A percentile compares a stretch with the other conserved stretches of the same genome.
phyloP scores from a whole-genome alignment of 2,113 vertebrate genomes.

The Dendropsophus ebraccatus region DNA sequence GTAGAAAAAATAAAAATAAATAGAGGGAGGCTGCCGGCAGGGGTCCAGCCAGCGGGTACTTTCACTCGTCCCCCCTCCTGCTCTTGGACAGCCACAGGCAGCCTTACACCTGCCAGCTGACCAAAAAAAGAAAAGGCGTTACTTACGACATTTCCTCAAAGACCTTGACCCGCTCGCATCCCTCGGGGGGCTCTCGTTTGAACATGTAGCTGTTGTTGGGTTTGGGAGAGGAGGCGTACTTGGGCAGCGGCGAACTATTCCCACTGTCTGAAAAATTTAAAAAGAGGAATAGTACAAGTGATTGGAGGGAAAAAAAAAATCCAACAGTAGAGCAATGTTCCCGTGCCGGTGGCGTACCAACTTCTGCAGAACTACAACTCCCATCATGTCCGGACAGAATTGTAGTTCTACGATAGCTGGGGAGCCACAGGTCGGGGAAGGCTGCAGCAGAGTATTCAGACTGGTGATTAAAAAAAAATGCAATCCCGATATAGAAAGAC shows the following conservation, averaged over 20 bases:
- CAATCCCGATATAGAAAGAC: no score
- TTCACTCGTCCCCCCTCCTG: background rate
- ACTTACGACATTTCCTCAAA: constrained; percentile 98
- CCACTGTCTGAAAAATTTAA: constrained; percentile 89
- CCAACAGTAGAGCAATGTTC: no score
- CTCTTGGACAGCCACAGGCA: constrained; percentile 45
- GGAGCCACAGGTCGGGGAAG: no score
- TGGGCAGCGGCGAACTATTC: constrained; percentile 94
- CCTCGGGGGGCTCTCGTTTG: constrained; percentile 97
- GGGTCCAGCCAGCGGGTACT: background rate
- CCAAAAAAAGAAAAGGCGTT: constrained; percentile 71
- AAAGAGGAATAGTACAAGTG: constrained; percentile 81
- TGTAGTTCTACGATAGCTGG: no score
- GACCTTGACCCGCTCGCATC: constrained; percentile 97
- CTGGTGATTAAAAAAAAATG: no score
- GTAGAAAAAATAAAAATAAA: constrained; percentile 64
- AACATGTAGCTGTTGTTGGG: constrained; percentile 99
- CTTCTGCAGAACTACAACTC: no score
- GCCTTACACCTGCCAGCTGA: constrained; percentile 72
- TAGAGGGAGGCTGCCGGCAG: background rate
- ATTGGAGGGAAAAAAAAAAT: constrained; percentile 64
- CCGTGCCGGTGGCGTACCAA: no score
- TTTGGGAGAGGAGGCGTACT: constrained; percentile 96
- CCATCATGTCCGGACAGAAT: no score
- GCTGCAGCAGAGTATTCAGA: no score